These are phyloP conservation scores for Andrena marginata DNA, from an alignment of 2,888 invertebrate species.

Conservation along the genomic window DNA sequence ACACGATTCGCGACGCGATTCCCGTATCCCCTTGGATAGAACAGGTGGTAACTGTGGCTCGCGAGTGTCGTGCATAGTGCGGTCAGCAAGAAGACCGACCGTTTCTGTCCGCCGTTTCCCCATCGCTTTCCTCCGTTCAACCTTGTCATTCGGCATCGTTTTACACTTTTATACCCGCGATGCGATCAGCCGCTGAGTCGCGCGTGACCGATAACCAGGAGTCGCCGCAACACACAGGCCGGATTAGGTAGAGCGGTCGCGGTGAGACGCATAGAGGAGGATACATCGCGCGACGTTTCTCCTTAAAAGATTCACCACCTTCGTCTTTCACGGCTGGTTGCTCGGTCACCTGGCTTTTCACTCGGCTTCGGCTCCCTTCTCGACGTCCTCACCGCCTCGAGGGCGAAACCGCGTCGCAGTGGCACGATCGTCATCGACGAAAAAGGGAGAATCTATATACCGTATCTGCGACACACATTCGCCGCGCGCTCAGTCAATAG, in stretches of 20 bases:
- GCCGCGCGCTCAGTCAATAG: constrained; percentile 50
- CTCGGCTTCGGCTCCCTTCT: neutral
- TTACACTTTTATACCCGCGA: constrained; percentile 23
- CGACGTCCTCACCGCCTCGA: neutral
- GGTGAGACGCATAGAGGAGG: too few relatives aligned
- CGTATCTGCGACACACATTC: constrained; percentile 56
- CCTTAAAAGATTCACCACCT: neutral
- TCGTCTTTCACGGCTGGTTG: neutral
- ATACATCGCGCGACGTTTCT: neutral
- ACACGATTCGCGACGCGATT: constrained; percentile 22
- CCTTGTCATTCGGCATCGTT: neutral
- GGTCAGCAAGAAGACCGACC: constrained; percentile 2
- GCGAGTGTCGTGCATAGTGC: constrained; percentile 39
- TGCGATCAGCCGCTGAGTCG: constrained; percentile 21
- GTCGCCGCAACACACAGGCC: constrained; percentile 35
- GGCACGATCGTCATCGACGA: constrained; percentile 55
- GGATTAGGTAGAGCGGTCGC: constrained; percentile 15
- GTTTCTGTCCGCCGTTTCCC: neutral
- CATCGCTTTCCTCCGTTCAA: neutral
- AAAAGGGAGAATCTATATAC: constrained; percentile 58
- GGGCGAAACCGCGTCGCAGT: constrained; percentile 48
- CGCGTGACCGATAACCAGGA: constrained; percentile 38
- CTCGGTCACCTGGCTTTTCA: neutral
- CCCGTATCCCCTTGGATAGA: constrained; percentile 19
- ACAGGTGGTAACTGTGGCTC: constrained; percentile 51